Evolutionary conservation across 2,797 vertebrate genomes (phyloP).

Genomic region (Sebastes taczanowskii): DNA sequence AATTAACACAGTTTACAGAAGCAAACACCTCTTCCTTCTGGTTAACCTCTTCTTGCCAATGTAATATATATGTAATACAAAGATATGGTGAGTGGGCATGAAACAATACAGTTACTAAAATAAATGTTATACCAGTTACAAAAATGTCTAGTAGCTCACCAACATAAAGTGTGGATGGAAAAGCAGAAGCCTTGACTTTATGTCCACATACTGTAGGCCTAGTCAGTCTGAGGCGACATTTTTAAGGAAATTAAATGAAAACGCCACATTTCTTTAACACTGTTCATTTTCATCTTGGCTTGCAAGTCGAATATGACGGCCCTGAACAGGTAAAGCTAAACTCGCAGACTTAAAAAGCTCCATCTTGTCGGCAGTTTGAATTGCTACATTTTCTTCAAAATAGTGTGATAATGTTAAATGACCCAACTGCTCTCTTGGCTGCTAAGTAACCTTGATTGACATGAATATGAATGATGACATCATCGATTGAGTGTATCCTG

Average conservation of each 20-base stretch:
- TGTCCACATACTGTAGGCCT: neutral
- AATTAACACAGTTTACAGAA: too few species aligned
- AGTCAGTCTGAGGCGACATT: neutral
- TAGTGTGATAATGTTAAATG: neutral
- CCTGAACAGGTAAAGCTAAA: neutral
- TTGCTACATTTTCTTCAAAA: neutral
- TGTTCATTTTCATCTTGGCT: neutral
- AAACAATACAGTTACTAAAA: neutral
- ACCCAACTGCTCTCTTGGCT: neutral
- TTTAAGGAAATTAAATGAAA: slow-evolving; percentile 13
- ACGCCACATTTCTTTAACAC: neutral
- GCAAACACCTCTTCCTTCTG: too few species aligned
- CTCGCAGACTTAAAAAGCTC: neutral
- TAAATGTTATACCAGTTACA: neutral
- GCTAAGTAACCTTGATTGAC: neutral
- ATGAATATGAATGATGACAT: too few species aligned
- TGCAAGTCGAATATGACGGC: neutral
- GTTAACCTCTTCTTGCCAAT: too few species aligned
- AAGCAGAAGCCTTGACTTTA: neutral
- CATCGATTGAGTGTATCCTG: too few species aligned
- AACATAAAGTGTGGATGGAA: neutral
- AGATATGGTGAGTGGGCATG: neutral
- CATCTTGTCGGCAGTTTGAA: neutral
- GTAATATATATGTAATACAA: neutral
- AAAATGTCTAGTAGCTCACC: neutral